Evolutionary conservation across 2,888 invertebrate species (phyloP).

Genomic region (Cyaniris semiargus): DNA sequence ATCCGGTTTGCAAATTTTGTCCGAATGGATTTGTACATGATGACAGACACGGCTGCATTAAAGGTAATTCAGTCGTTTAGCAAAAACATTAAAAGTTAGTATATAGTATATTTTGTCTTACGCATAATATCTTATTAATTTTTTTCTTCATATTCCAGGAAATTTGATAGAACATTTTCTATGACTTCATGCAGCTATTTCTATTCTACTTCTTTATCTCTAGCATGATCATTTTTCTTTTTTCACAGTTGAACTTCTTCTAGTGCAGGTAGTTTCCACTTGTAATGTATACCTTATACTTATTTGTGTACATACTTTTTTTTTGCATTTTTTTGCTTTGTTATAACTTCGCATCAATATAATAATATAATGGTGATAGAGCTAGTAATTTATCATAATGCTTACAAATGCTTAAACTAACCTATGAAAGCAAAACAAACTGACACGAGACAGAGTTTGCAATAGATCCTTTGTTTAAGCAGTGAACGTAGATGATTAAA

Average conservation of each 20-base stretch:
- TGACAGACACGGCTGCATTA: conserved; percentile 95
- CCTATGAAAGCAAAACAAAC: conserved; percentile 62
- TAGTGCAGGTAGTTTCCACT: conserved; percentile 67
- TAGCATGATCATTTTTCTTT: conserved; percentile 74
- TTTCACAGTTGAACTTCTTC: conserved; percentile 73
- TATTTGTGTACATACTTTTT: conserved; percentile 65
- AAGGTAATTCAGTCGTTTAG: conserved; percentile 87
- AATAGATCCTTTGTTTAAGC: conserved; percentile 50
- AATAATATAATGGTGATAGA: conserved; percentile 62
- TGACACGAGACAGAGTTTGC: conserved; percentile 79
- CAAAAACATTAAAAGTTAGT: conserved; percentile 56
- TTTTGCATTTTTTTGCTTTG: conserved; percentile 52
- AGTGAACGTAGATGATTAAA: conserved; percentile 31
- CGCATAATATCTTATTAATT: conserved; percentile 73
- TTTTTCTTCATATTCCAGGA: conserved; percentile 80
- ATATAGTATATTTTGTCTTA: conserved; percentile 61
- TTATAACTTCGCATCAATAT: conserved; percentile 44
- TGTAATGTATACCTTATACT: conserved; percentile 60
- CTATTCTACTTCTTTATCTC: conserved; percentile 65
- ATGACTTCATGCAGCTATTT: conserved; percentile 73
- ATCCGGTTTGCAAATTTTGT: conserved; percentile 97
- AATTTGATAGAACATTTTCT: conserved; percentile 74
- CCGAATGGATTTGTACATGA: conserved; percentile 95
- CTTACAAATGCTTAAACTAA: conserved; percentile 62
- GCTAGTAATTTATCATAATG: conserved; percentile 55